These are phyloP conservation scores for Kryptopterus vitreolus DNA, from an alignment of 2,797 vertebrate genomes.

Conservation along the genomic window DNA sequence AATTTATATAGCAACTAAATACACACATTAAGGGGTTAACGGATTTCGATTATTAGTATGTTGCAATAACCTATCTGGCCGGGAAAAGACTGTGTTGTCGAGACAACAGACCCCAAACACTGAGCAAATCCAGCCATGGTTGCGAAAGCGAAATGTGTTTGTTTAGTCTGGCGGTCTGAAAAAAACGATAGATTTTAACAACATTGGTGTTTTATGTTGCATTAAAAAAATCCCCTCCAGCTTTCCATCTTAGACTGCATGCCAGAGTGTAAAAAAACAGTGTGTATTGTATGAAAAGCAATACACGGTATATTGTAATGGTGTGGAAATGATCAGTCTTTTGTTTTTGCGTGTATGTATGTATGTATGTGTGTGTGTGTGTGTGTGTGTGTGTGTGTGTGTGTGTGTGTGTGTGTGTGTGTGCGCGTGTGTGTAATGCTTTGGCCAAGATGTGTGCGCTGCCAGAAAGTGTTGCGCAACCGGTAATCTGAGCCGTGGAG, in stretches of 20 bases:
- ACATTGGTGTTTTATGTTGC: slow-evolving; percentile 32
- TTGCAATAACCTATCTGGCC: slow-evolving; percentile 9
- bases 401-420: slow-evolving; percentile 30
- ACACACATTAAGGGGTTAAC: background rate
- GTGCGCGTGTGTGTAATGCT: background rate
- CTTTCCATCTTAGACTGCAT: slow-evolving; percentile 41
- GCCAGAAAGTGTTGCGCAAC: slow-evolving; percentile 72
- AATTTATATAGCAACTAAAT: background rate
- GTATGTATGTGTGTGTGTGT: slow-evolving; percentile 32
- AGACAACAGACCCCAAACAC: slow-evolving; percentile 35
- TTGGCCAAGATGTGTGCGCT: slow-evolving; percentile 38
- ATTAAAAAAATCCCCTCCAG: slow-evolving; percentile 24
- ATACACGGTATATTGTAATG: background rate
- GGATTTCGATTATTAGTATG: slow-evolving; percentile 21
- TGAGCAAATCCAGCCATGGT: slow-evolving; percentile 38
- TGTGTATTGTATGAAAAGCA: background rate
- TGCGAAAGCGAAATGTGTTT: slow-evolving; percentile 37
- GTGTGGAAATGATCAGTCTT: slow-evolving; percentile 29
- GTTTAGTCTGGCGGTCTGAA: slow-evolving; percentile 47
- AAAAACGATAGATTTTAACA: slow-evolving; percentile 39
- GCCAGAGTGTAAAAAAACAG: slow-evolving; percentile 1
- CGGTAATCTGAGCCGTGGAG: slow-evolving; percentile 67
- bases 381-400: slow-evolving; percentile 29
- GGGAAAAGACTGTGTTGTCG: slow-evolving; percentile 15
- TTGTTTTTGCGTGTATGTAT: slow-evolving; percentile 9